Evolutionary conservation across 2,113 vertebrate genomes (phyloP), one percentile per base, ranked within the genome.

Genomic region (Mus spicilegus): DNA sequence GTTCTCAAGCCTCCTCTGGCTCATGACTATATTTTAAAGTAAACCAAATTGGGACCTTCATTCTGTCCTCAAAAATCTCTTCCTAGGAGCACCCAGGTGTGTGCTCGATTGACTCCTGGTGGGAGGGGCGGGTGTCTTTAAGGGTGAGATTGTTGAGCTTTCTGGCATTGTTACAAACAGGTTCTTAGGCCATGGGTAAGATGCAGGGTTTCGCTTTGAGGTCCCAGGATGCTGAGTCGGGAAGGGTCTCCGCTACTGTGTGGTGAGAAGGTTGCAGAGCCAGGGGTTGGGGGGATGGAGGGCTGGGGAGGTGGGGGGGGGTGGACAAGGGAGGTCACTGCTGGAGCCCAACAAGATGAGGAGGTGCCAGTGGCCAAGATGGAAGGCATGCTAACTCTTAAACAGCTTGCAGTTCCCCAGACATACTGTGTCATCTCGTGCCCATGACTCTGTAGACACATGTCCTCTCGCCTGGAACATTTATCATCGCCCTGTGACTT

Each of bases 361-460:
- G 84, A 95, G 84, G n/a, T 24, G 67, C 26, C 13, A 14, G 78
- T 86, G 46, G 67, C 63, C 89, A 11, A 54, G 17, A 26, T 5
- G 19, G 14, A 28, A 28, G n/a, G 42, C 4, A 51, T 65, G 14
- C 7, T 26, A 63, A 19, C 36, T 69, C 67, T 51, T 5, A 9
- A 26, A 13, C 4, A 54, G 10, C 39, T 56, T 61, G 3, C 11
- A 26, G 82, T 63, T 63, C 46, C 46, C 42, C 30, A 12, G 0
- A 56, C 12, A 42, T 8, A 12, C 56, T 13, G 0, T 5, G 10
- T 19, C 46, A 28, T 49, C 76, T 58, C 22, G 0, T 3, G 42
- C 3, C 3, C 61, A 2, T 36, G 28, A 67, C 56, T 39, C 58
- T 85, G 56, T 49, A 49, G 7, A 0, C 19, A 61, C 39, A 36